Conservation (phyloP, 2,888 invertebrate species). For the Chloroclysta siterata region DNA sequence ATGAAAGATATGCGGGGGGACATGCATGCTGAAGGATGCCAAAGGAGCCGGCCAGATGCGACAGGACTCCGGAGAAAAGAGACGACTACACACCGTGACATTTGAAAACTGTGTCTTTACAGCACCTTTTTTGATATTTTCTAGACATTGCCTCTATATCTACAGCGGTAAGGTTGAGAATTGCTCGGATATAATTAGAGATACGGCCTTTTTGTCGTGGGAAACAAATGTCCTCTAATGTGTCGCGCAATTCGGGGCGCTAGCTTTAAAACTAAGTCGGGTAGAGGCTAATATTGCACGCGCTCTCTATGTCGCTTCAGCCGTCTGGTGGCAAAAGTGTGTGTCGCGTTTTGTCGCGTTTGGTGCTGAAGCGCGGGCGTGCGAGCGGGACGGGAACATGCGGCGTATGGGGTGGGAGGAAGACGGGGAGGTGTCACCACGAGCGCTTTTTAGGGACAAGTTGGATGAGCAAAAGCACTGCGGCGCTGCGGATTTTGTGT, state of each 20-base stretch:
- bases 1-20: constrained; percentile 81
- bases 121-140: constrained; percentile 57
- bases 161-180: constrained; percentile 42
- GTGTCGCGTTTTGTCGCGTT: constrained; percentile 80
- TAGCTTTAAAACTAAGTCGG: constrained; percentile 64
- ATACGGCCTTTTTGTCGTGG: constrained; percentile 55
- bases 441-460: constrained; percentile 78
- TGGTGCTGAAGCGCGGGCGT: constrained; percentile 64
- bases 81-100: constrained; percentile 83
- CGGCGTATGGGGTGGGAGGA: constrained; percentile 65
- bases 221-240: constrained; percentile 78
- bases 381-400: constrained; percentile 68
- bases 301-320: constrained; percentile 62
- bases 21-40: constrained; percentile 81
- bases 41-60: constrained; percentile 82
- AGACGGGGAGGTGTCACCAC: constrained; percentile 81
- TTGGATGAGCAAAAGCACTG: constrained; percentile 69
- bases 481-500: constrained; percentile 68
- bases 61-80: constrained; percentile 84
- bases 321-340: constrained; percentile 61
- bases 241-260: constrained; percentile 77
- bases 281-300: constrained; percentile 69
- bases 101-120: constrained; percentile 85
- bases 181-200: constrained; percentile 32
- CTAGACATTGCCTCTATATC: constrained; percentile 41